Percentiles rank a stretch among this genome's conserved stretches.
phyloP scores from a whole-genome alignment of 2,113 vertebrate genomes.

The Perca fluviatilis region DNA sequence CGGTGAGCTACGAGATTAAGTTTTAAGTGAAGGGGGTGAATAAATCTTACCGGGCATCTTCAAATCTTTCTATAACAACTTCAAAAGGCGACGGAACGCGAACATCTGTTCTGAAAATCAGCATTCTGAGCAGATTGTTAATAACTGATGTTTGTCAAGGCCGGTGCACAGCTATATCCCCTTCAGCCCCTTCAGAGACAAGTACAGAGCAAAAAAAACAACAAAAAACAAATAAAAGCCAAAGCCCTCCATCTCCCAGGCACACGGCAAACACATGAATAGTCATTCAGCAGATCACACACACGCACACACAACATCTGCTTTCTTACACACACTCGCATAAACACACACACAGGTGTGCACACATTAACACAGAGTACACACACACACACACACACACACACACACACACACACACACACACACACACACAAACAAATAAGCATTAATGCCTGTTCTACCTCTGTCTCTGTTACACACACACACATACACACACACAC shows the following conservation, averaged over 20 bases:
- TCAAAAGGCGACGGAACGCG: conserved; percentile 12
- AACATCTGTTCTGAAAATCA: conserved; percentile 48
- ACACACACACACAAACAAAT: background rate
- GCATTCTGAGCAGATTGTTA: conserved; percentile 59
- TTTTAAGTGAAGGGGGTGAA: conserved; percentile 44
- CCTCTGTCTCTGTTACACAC: background rate
- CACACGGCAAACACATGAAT: conserved; percentile 49
- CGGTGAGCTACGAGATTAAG: conserved; percentile 44
- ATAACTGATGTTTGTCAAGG: conserved; percentile 72
- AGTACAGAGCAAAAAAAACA: conserved; percentile 23
- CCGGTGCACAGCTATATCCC: conserved; percentile 28
- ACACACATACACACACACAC: background rate
- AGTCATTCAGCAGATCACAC: conserved; percentile 43
- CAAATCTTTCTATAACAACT: conserved; percentile 45
- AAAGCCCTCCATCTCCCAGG: conserved; percentile 39
- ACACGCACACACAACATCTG: conserved; percentile 14
- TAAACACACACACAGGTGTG: background rate
- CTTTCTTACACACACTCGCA: conserved; percentile 9
- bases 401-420: background rate
- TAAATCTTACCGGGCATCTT: conserved; percentile 43
- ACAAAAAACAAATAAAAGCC: conserved; percentile 49
- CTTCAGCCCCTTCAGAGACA: conserved; percentile 21
- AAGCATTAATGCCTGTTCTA: background rate
- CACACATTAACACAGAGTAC: background rate
- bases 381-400: conserved; percentile 7